A percentile compares a stretch with the other conserved stretches of the same genome.
Conservation (phyloP, 2,113 vertebrate genomes). For the Callocephalon fimbriatum region DNA sequence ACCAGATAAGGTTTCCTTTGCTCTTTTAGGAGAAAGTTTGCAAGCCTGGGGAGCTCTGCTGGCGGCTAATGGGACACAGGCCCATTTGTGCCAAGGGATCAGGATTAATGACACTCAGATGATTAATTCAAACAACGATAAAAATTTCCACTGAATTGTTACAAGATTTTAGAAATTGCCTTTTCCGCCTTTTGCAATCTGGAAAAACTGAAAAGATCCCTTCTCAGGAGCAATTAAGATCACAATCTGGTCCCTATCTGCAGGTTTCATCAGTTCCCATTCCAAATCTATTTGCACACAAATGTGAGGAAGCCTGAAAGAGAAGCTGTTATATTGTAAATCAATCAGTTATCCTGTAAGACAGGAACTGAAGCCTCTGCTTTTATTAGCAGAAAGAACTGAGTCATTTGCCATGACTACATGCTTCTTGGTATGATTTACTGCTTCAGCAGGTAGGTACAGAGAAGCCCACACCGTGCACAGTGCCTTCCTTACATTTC, state of each 20-base stretch:
- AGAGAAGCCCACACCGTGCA: background rate
- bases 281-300: slow-evolving; percentile 56
- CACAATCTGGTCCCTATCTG: slow-evolving; percentile 21
- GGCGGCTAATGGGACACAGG: slow-evolving; percentile 23
- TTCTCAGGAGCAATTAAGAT: slow-evolving; percentile 60
- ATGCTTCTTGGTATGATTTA: slow-evolving; percentile 39
- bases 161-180: slow-evolving; percentile 33
- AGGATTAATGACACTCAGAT: slow-evolving; percentile 34
- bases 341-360: slow-evolving; percentile 55
- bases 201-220: slow-evolving; percentile 19
- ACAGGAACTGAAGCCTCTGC: slow-evolving; percentile 33
- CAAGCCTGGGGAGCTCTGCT: slow-evolving; percentile 21
- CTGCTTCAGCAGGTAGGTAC: background rate
- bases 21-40: slow-evolving; percentile 58
- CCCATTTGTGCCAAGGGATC: slow-evolving; percentile 10
- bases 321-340: slow-evolving; percentile 59
- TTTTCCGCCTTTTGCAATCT: slow-evolving; percentile 20
- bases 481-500: background rate
- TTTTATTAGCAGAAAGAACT: slow-evolving; percentile 54
- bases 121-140: slow-evolving; percentile 29
- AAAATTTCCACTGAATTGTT: slow-evolving; percentile 35
- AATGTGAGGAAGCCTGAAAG: slow-evolving; percentile 34
- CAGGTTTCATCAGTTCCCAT: slow-evolving; percentile 20
- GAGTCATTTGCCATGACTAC: slow-evolving; percentile 53
- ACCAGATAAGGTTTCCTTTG: slow-evolving; percentile 53